Evolutionary conservation across 2,888 invertebrate species (phyloP).

Genomic region (Merodon equestris): DNA sequence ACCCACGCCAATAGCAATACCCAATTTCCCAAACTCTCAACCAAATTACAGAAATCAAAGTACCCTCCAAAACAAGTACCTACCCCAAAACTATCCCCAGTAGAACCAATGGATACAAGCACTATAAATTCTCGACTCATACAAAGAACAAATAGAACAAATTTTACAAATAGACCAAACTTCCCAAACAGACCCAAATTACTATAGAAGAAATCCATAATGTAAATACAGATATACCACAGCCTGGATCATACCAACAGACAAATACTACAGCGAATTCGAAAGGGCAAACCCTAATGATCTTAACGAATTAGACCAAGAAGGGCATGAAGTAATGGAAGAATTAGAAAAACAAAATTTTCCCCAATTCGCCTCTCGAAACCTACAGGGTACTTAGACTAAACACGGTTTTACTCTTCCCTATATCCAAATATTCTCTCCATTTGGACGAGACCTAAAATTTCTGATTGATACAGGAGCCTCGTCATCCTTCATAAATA

Average conservation of each 20-base stretch:
- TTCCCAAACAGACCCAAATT: not conserved
- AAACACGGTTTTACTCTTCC: not conserved
- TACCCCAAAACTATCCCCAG: not conserved
- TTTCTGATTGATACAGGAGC: slow-evolving; percentile 8
- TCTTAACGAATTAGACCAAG: not conserved
- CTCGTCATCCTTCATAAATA: not conserved
- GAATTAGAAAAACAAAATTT: slow-evolving; percentile 4
- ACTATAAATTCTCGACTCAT: slow-evolving; percentile 1
- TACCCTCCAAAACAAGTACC: not conserved
- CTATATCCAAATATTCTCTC: no score
- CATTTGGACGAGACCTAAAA: no score
- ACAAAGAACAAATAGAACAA: not conserved
- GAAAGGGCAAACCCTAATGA: no score
- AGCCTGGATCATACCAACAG: no score
- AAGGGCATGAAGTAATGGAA: not conserved
- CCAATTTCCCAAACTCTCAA: not conserved
- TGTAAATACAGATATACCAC: not conserved
- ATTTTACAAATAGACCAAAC: no score
- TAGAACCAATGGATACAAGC: slow-evolving; percentile 3
- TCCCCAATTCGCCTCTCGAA: slow-evolving; percentile 8
- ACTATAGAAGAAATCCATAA: not conserved
- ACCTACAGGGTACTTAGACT: slow-evolving; percentile 12
- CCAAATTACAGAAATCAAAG: not conserved
- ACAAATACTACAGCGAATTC: no score
- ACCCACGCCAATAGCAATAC: not conserved